phyloP scores from a whole-genome alignment of 1,140 invertebrate genomes.

The Leguminivora glycinivorella region DNA sequence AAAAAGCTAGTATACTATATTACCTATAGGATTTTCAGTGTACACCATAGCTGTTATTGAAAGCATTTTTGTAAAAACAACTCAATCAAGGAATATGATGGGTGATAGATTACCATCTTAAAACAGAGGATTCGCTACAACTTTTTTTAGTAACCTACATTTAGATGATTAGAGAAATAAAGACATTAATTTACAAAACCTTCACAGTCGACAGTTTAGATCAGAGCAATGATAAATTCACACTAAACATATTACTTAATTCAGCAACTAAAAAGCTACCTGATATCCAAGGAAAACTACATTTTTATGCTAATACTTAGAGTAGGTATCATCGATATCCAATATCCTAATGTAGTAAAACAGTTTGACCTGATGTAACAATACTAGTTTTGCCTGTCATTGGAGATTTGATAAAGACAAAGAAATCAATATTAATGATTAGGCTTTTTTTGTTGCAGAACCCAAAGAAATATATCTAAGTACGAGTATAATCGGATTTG shows the following conservation, averaged over 20 bases:
- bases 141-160: neutral
- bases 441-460: too few relatives aligned
- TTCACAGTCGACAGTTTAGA: neutral
- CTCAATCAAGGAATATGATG: neutral
- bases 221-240: conserved; percentile 1
- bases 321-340: neutral
- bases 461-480: too few relatives aligned
- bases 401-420: too few relatives aligned
- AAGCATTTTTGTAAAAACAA: neutral
- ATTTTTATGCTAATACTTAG: conserved; percentile 17
- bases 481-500: too few relatives aligned
- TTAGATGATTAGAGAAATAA: neutral
- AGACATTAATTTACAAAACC: neutral
- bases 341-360: neutral
- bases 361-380: neutral
- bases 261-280: neutral
- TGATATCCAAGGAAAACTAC: conserved; percentile 1
- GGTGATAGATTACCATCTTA: neutral
- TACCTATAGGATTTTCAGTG: too few relatives aligned
- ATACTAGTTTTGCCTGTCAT: too few relatives aligned
- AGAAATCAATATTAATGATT: too few relatives aligned
- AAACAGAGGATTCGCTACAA: neutral
- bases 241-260: neutral
- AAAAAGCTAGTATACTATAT: too few relatives aligned
- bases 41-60: too few relatives aligned